These are phyloP conservation scores for Pseudotriccus pelzelni DNA, from an alignment of 2,797 vertebrate species.

Conservation along the genomic window DNA sequence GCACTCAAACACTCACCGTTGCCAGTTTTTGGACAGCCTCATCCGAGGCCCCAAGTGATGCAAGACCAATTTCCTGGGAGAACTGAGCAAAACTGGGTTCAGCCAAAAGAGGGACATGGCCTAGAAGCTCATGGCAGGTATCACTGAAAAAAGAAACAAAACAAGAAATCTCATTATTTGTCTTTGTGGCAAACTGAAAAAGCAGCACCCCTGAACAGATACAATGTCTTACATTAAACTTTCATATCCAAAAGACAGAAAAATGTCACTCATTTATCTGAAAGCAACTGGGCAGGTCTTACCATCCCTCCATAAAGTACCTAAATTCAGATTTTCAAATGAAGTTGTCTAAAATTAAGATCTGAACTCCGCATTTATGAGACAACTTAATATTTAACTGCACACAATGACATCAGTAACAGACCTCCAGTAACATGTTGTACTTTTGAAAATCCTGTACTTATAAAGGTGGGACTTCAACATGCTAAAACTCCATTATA, in stretches of 20 bases:
- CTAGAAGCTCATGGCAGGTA: constrained; percentile 93
- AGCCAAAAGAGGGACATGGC: constrained; percentile 91
- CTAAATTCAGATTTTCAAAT: neutral
- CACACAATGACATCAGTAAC: neutral
- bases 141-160: constrained; percentile 79
- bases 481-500: neutral
- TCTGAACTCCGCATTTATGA: neutral
- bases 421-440: neutral
- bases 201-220: neutral
- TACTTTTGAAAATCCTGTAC: neutral
- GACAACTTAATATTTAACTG: neutral
- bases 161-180: neutral
- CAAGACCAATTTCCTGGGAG: constrained; percentile 94
- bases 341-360: neutral
- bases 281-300: neutral
- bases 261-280: neutral
- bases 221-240: neutral
- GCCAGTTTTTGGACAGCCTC: constrained; percentile 92
- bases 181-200: neutral
- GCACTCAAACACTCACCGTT: constrained; percentile 79
- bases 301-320: neutral
- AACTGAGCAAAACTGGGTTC: constrained; percentile 96
- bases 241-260: neutral
- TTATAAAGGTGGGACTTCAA: neutral
- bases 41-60: constrained; percentile 92